Evolutionary conservation across 92 coral and sea anemone species (phyloP).

Genomic region (Plumapathes pennacea): DNA sequence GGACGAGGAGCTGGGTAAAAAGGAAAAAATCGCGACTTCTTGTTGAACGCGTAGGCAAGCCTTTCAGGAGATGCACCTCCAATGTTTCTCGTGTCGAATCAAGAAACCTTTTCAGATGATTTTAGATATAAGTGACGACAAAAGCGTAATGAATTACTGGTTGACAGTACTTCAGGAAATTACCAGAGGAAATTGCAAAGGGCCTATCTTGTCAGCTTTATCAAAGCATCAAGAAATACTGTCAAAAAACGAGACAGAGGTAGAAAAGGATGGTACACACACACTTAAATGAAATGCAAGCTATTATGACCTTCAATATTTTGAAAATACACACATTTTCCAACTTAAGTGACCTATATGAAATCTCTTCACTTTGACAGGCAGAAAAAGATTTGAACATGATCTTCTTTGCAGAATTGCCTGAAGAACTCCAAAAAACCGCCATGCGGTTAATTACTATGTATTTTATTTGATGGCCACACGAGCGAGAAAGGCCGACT

Average conservation of each 20-base stretch:
- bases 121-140: slow-evolving; percentile 97
- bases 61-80: no score
- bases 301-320: slow-evolving; percentile 78
- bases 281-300: slow-evolving; percentile 89
- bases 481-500: no score
- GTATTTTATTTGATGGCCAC: no score
- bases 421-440: slow-evolving; percentile 42
- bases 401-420: slow-evolving; percentile 55
- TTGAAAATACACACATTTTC: slow-evolving; percentile 73
- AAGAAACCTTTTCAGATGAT: slow-evolving; percentile 71
- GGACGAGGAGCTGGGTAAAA: no score
- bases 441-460: slow-evolving; percentile 69
- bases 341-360: slow-evolving; percentile 75
- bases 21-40: no score
- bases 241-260: slow-evolving; percentile 86
- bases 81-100: slow-evolving; percentile 49
- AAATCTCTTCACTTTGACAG: slow-evolving; percentile 55
- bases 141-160: slow-evolving; percentile 96
- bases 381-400: slow-evolving; percentile 30
- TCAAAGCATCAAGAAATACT: slow-evolving; percentile 93
- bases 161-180: slow-evolving; percentile 99
- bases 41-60: no score
- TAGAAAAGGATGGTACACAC: slow-evolving; percentile 91
- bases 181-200: slow-evolving; percentile 98
- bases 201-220: slow-evolving; percentile 98